Conservation (phyloP, 2,888 invertebrate genomes). For the Pandemis cinnamomeana region DNA sequence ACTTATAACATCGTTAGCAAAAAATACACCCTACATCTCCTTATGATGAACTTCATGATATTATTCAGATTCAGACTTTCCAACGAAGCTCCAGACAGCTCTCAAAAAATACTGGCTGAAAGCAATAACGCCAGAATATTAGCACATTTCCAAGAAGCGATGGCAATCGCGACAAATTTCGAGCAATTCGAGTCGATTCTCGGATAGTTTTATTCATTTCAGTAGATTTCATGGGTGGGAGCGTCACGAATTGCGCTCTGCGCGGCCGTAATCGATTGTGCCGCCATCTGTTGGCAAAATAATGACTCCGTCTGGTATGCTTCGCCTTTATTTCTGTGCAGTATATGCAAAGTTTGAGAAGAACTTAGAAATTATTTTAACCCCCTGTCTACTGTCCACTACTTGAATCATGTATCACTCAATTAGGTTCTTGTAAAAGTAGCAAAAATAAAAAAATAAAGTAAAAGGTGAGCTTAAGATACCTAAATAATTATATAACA, state of each 20-base stretch:
- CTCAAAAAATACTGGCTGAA: not conserved
- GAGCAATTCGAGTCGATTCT: slow-evolving; percentile 66
- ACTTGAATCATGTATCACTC: too few species aligned
- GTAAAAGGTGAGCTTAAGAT: too few species aligned
- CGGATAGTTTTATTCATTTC: slow-evolving; percentile 82
- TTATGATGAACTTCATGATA: not conserved
- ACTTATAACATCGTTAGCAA: too few species aligned
- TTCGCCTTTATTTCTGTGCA: slow-evolving; percentile 56
- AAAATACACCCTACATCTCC: too few species aligned
- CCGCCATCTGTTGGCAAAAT: slow-evolving; percentile 83
- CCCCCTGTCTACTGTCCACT: too few species aligned
- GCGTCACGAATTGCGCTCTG: slow-evolving; percentile 79
- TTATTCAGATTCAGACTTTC: not conserved
- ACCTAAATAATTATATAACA: too few species aligned
- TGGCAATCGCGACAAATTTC: slow-evolving; percentile 57
- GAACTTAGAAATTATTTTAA: not conserved
- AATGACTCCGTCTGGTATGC: slow-evolving; percentile 80
- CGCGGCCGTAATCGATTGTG: slow-evolving; percentile 78
- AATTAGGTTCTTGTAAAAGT: too few species aligned
- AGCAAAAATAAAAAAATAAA: too few species aligned
- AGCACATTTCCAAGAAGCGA: slow-evolving; percentile 33
- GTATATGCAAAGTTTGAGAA: slow-evolving; percentile 25
- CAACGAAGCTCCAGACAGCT: not conserved
- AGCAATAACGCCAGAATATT: slow-evolving; percentile 25
- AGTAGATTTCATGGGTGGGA: slow-evolving; percentile 79